A percentile compares a stretch with the other conserved stretches of the same genome.
These are phyloP conservation scores for Gisinianus flammeolus DNA, from an alignment of 2,888 invertebrate species.

Conservation along the genomic window DNA sequence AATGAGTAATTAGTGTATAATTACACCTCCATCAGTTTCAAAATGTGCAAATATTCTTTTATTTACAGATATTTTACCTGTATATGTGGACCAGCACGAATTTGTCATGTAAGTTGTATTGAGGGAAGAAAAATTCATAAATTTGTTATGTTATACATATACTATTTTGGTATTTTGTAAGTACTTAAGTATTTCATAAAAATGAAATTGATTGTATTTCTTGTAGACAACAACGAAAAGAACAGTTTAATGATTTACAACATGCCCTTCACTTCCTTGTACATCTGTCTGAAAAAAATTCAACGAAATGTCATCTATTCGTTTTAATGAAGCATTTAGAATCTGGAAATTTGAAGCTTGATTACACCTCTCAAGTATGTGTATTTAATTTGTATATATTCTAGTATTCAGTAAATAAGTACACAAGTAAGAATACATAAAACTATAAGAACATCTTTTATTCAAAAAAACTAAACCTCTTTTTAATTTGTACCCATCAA, in stretches of 20 bases:
- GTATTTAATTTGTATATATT: background rate
- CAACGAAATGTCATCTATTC: conserved; percentile 71
- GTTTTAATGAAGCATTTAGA: conserved; percentile 83
- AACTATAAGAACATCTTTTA: background rate
- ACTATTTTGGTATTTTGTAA: too few relatives aligned
- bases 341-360: conserved; percentile 70
- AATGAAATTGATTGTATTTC: too few relatives aligned
- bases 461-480: conserved; percentile 20
- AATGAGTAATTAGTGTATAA: too few relatives aligned
- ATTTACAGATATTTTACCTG: conserved; percentile 73
- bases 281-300: conserved; percentile 20
- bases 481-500: too few relatives aligned
- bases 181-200: too few relatives aligned
- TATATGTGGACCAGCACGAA: conserved; percentile 75
- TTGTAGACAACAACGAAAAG: conserved; percentile 74
- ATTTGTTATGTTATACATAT: too few relatives aligned
- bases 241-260: conserved; percentile 76
- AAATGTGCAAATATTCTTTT: background rate
- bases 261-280: conserved; percentile 68
- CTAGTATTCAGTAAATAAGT: background rate
- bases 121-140: too few relatives aligned
- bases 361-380: conserved; percentile 64
- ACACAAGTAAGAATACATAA: background rate
- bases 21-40: too few relatives aligned
- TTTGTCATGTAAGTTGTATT: too few relatives aligned